phyloP scores from a whole-genome alignment of 2,113 vertebrate species.

The Larimichthys polyactis region DNA sequence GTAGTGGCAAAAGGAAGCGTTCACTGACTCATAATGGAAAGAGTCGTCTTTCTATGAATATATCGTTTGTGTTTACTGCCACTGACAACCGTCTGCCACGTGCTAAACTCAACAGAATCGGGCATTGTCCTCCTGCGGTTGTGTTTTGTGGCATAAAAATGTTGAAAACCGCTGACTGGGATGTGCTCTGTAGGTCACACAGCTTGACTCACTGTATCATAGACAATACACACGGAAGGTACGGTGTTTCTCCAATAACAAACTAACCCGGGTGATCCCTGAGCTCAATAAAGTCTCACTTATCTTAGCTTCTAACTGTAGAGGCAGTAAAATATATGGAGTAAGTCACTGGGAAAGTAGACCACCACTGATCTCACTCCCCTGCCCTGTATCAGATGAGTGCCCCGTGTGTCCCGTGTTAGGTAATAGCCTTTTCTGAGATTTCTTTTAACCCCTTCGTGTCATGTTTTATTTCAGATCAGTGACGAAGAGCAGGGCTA shows the following conservation, averaged over 20 bases:
- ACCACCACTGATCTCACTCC: not conserved
- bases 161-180: too few relatives aligned
- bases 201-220: too few relatives aligned
- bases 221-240: too few relatives aligned
- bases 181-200: too few relatives aligned
- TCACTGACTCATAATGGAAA: not conserved
- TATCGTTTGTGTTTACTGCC: not conserved
- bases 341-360: slow-evolving; percentile 13
- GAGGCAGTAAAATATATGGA: not conserved
- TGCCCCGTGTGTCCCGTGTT: not conserved
- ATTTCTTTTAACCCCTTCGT: slow-evolving; percentile 35
- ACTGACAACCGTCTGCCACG: not conserved
- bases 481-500: slow-evolving; percentile 96
- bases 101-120: slow-evolving; percentile 9
- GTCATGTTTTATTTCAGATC: slow-evolving; percentile 86
- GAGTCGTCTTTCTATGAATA: not conserved
- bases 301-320: not conserved
- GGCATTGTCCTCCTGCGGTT: slow-evolving; percentile 2
- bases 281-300: too few relatives aligned
- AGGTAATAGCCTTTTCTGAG: slow-evolving; percentile 23
- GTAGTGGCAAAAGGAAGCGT: not conserved
- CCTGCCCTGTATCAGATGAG: slow-evolving; percentile 21
- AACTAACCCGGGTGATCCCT: too few relatives aligned
- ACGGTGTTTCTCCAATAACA: too few relatives aligned
- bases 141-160: slow-evolving; percentile 12